Base-by-base conservation (phyloP, 2,113 vertebrate genomes). In the Nymphicus hollandicus region DNA sequence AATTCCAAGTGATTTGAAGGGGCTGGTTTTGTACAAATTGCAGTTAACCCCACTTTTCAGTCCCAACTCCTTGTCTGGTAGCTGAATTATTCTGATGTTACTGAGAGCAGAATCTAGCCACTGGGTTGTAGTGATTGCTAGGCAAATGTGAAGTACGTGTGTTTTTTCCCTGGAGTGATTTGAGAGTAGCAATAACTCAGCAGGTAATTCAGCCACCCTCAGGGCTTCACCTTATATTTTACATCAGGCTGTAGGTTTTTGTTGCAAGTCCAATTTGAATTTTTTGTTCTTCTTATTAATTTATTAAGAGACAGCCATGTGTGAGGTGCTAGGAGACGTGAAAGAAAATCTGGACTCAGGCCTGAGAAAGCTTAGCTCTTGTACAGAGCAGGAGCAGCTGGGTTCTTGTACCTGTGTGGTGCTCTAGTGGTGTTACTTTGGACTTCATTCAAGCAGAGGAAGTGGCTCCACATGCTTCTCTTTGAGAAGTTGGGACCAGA, bases 221-320 rank as follows among this genome's bases (percentile, higher is more conserved):
- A 27, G 83, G 82, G 50, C 76, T 78, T 78, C 47, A 68, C 68
- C 52, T 88, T 52, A 0, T 50, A 49, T 81, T 90, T 81, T 39
- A 47, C 31, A 68, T 64, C 49, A 61, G 58, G 25, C 31, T 65
- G 56, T 33, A 89, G 27, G 43, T 79, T 89, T 93, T 89, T 76
- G 41, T 71, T 92, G n/a, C 0, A 7, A 89, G 55, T 78, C 80
- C 76, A 74, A 25, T 78, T 43, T 86, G 46, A 66, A 12, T 76
- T 81, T 92, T 89, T 92, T 64, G 23, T 88, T 89, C 2, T 55
- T 81, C 44, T 64, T 70, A n/a, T 65, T 91, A 71, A 89, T 94
- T 96, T 93, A 33, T 90, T 71, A 91, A 86, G 78, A 79, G 2
- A 11, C 63, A 89, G 17, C 43, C 39, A 13, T 71, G 68, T 84